Conservation (phyloP, 2,113 vertebrate genomes). For the Ochotona princeps region DNA sequence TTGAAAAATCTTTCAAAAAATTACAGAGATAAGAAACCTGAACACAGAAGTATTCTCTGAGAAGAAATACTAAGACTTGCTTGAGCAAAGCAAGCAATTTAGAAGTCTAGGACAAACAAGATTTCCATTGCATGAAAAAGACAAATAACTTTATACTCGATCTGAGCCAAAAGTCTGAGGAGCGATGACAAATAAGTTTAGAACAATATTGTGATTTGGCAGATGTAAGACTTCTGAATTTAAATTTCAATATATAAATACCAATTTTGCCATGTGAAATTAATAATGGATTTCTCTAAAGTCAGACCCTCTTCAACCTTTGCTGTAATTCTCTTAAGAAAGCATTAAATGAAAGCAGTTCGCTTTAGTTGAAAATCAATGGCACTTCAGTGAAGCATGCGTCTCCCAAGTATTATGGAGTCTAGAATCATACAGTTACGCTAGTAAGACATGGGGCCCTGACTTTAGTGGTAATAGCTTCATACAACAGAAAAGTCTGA, state of each 20-base stretch:
- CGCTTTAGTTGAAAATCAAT: slow-evolving; percentile 88
- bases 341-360: slow-evolving; percentile 86
- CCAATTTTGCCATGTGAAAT: slow-evolving; percentile 85
- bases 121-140: slow-evolving; percentile 80
- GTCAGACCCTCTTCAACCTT: slow-evolving; percentile 82
- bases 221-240: slow-evolving; percentile 80
- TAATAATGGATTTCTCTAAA: slow-evolving; percentile 87
- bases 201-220: slow-evolving; percentile 82
- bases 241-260: slow-evolving; percentile 84
- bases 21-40: slow-evolving; percentile 80
- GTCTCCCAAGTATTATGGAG: slow-evolving; percentile 84
- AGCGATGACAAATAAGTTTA: slow-evolving; percentile 76
- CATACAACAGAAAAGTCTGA: slow-evolving; percentile 50
- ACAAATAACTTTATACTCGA: slow-evolving; percentile 71
- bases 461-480: slow-evolving; percentile 69
- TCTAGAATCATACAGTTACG: slow-evolving; percentile 74
- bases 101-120: slow-evolving; percentile 77
- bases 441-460: slow-evolving; percentile 66
- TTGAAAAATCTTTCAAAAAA: slow-evolving; percentile 76
- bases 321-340: slow-evolving; percentile 85
- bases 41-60: slow-evolving; percentile 78
- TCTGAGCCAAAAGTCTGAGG: no score
- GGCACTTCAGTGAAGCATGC: slow-evolving; percentile 84
- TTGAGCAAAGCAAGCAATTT: slow-evolving; percentile 79
- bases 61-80: slow-evolving; percentile 71